Conservation (phyloP, 2,797 vertebrate genomes). For the Lophius americanus region DNA sequence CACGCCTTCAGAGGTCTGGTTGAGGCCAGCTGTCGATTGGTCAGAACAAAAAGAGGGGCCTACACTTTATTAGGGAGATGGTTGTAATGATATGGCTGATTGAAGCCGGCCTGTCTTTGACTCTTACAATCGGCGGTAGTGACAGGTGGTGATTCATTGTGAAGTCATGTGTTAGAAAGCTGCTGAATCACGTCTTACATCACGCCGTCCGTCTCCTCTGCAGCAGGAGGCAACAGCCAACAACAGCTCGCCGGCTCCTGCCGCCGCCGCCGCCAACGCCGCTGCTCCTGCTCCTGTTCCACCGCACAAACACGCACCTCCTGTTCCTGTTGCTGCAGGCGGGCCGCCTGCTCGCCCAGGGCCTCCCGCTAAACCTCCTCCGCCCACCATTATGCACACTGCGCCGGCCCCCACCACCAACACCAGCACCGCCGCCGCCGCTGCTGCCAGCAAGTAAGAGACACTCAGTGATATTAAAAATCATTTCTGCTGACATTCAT, state of each 20-base stretch:
- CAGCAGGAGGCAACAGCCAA: slow-evolving; percentile 89
- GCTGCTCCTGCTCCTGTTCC: slow-evolving; percentile 71
- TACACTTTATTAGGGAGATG: too few relatives aligned
- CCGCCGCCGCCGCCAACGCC: slow-evolving; percentile 74
- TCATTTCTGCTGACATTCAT: slow-evolving; percentile 10
- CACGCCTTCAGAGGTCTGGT: too few relatives aligned
- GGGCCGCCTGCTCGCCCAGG: slow-evolving; percentile 81
- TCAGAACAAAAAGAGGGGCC: too few relatives aligned
- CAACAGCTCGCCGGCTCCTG: slow-evolving; percentile 86
- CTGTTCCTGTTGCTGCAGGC: slow-evolving; percentile 65
- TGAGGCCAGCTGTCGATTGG: too few relatives aligned
- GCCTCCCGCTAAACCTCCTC: slow-evolving; percentile 66
- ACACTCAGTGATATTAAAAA: slow-evolving; percentile 16
- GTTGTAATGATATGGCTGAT: too few relatives aligned
- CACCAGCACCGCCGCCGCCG: neutral
- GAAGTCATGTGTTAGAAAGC: slow-evolving; percentile 30
- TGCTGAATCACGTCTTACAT: slow-evolving; percentile 38
- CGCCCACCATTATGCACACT: slow-evolving; percentile 63
- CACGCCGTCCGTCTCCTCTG: slow-evolving; percentile 30
- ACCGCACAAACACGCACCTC: slow-evolving; percentile 84
- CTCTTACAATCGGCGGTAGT: slow-evolving; percentile 1
- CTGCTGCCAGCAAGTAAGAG: slow-evolving; percentile 63
- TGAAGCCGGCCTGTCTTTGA: neutral
- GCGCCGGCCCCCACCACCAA: slow-evolving; percentile 32
- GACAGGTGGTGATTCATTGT: slow-evolving; percentile 28